Base-by-base conservation (phyloP, 1,140 invertebrate species). In the Melitaea cinxia region DNA sequence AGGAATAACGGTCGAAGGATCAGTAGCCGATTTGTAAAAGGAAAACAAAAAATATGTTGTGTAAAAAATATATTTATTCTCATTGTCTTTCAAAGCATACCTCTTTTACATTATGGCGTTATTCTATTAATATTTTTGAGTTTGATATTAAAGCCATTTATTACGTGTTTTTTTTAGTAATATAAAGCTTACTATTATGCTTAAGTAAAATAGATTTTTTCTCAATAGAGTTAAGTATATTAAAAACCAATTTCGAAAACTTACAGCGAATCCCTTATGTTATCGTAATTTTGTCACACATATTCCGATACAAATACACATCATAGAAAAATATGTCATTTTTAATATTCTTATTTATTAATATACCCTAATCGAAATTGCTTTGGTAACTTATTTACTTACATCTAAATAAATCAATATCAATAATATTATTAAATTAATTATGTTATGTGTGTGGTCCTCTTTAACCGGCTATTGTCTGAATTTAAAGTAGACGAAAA, bases 1-100 rank as follows among this genome's bases (percentile, higher is more conserved):
- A 0, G 94, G 94, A 4, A 92, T 95, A 49, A 91, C 93, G 37
- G 85, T 95, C 17, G 93, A 95, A 78, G 94, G 94, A n/a, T 91
- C 92, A 45, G 94, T 94, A 14, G 92, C 92, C 14, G 94, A 95
- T 75, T 91, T 95, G 68, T 80, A 75, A 92, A 93, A 88, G 70
- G 4, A 68, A 82, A 78, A 80, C 67, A 58, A 60, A 4, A 17
- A 33, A 45, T 28, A 65, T 60, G 37, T 72, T 69, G 78, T 73
- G 78, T 83, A 80, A 85, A 89, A 89, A 90, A 90, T 90, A 90
- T 88, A 85, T 87, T 90, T 90, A 85, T 82, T 88, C 77, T 83
- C 78, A 78, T 82, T 78, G 77, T 72, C 60, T 72, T 82, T 78
- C 71, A 73, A 78, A 68, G 61, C 75, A 82, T 78, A 84, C 77